Percentiles rank a stretch among this genome's conserved stretches.
phyloP scores from a whole-genome alignment of 2,797 vertebrate genomes.

The Myotis vivesi region DNA sequence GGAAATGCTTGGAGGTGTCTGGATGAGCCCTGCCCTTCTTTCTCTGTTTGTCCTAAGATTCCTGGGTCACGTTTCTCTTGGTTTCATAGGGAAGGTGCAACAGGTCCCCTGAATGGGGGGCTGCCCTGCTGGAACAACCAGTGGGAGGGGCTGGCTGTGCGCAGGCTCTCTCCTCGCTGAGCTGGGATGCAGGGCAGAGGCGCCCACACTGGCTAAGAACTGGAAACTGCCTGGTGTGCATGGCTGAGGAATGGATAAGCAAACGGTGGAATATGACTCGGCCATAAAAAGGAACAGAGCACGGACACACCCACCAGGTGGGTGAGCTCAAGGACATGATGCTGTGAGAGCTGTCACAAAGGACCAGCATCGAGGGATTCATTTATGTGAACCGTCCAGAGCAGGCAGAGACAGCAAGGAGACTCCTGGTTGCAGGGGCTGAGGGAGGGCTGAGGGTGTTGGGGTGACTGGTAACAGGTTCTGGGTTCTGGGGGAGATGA shows the following conservation, averaged over 20 bases:
- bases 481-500: background rate
- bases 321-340: fast-evolving
- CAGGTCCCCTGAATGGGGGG: fast-evolving
- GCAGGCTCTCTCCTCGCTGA: background rate
- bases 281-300: background rate
- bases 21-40: background rate
- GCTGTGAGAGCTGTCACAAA: background rate
- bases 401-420: too few relatives aligned
- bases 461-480: fast-evolving
- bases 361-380: fast-evolving
- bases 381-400: fast-evolving
- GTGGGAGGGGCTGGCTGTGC: fast-evolving
- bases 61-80: background rate
- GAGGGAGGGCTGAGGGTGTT: fast-evolving
- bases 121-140: background rate
- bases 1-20: background rate
- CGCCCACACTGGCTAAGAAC: fast-evolving
- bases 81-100: background rate
- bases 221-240: fast-evolving
- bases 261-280: fast-evolving
- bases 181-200: background rate
- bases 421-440: fast-evolving
- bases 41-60: background rate
- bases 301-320: fast-evolving
- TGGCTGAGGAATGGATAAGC: fast-evolving